phyloP scores from a whole-genome alignment of 2,113 vertebrate genomes.

The Sturnus vulgaris region DNA sequence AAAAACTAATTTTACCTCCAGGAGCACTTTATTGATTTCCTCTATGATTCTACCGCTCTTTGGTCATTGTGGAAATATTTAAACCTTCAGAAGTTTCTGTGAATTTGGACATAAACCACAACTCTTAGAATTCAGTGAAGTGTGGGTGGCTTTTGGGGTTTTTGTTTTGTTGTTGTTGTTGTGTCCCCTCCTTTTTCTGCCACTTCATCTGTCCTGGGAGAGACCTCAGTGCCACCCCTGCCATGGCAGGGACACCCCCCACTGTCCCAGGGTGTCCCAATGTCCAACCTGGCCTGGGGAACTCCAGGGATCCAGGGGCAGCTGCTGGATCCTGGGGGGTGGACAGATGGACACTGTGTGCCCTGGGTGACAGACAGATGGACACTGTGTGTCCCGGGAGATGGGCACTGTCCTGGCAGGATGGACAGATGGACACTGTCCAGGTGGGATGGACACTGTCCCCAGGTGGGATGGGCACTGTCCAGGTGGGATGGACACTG shows the following conservation, averaged over 20 bases:
- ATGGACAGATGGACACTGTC: too few species aligned
- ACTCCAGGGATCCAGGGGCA: not conserved
- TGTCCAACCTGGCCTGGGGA: not conserved
- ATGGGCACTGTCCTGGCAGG: not conserved
- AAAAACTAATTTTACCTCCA: not conserved
- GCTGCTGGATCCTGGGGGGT: not conserved
- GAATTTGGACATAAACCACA: not conserved
- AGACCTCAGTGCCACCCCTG: not conserved
- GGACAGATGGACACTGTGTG: not conserved
- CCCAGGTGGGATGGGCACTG: not conserved
- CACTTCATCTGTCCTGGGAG: accelerated
- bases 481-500: not conserved
- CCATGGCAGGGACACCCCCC: not conserved
- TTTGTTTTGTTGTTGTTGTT: not conserved
- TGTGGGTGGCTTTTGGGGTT: accelerated
- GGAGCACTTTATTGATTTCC: not conserved
- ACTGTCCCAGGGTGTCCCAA: not conserved
- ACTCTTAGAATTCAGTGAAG: not conserved
- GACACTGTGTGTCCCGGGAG: not conserved
- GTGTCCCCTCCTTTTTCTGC: accelerated
- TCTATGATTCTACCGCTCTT: not conserved
- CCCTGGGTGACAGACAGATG: not conserved
- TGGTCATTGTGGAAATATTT: not conserved
- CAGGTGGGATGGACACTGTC: not conserved
- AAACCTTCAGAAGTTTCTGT: not conserved